Conservation (phyloP, 2,797 vertebrate genomes). For the Ctenopoma kingsleyae region DNA sequence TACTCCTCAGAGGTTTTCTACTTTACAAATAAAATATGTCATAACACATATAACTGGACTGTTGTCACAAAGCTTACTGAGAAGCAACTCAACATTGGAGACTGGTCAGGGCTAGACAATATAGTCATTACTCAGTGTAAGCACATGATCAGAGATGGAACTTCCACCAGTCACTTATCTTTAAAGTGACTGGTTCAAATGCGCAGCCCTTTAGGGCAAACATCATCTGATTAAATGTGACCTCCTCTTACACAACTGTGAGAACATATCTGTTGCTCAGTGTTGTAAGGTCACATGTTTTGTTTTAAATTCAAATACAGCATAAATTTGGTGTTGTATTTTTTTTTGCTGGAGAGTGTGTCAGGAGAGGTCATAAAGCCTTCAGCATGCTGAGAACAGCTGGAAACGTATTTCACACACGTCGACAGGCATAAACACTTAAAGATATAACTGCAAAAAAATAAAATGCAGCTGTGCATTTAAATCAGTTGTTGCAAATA, state of each 20-base stretch:
- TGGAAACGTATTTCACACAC: conserved; percentile 41
- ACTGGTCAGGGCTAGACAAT: neutral
- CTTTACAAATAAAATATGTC: too few relatives aligned
- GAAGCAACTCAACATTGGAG: neutral
- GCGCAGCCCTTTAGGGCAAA: neutral
- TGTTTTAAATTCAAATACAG: neutral
- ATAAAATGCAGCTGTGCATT: conserved; percentile 40
- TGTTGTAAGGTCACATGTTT: conserved; percentile 10
- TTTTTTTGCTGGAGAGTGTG: conserved; percentile 8
- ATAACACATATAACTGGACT: too few relatives aligned
- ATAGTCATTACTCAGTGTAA: neutral
- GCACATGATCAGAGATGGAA: conserved; percentile 3
- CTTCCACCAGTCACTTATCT: neutral
- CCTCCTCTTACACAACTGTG: neutral
- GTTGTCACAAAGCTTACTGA: too few relatives aligned
- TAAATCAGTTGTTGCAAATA: conserved; percentile 21
- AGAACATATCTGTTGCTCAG: neutral
- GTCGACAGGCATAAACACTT: conserved; percentile 35
- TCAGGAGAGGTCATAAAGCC: conserved; percentile 31
- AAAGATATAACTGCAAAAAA: conserved; percentile 14
- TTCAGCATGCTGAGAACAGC: conserved; percentile 31
- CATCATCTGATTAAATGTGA: conserved; percentile 9
- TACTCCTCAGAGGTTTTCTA: too few relatives aligned
- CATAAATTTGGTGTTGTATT: neutral
- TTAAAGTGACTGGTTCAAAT: neutral